A percentile compares a stretch with the other conserved stretches of the same genome.
phyloP scores from a whole-genome alignment of 2,797 vertebrate genomes.

The Eremophila alpestris region DNA sequence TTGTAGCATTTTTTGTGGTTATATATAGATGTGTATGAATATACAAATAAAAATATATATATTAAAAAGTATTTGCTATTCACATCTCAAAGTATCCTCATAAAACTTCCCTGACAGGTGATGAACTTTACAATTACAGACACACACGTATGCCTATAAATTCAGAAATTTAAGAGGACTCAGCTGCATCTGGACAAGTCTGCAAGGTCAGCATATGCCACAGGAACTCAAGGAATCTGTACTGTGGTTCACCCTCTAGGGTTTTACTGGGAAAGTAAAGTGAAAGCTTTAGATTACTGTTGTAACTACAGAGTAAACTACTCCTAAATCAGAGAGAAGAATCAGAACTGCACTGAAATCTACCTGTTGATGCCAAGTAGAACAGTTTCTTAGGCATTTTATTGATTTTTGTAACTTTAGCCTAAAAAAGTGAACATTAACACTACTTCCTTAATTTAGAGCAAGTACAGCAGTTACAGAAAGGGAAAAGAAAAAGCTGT shows the following conservation, averaged over 20 bases:
- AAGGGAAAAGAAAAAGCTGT: not conserved
- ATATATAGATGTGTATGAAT: not conserved
- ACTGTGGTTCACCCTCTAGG: not conserved
- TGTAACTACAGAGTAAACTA: not conserved
- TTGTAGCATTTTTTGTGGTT: not conserved
- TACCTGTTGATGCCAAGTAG: not conserved
- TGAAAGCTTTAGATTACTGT: conserved; percentile 7
- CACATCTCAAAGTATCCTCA: not conserved
- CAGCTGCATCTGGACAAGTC: not conserved
- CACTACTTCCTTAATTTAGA: not conserved
- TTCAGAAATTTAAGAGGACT: conserved; percentile 12
- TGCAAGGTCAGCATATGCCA: conserved; percentile 24
- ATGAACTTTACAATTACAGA: conserved; percentile 7
- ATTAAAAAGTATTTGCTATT: not conserved
- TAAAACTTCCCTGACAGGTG: conserved; percentile 1
- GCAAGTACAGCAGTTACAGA: not conserved
- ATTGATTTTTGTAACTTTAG: not conserved
- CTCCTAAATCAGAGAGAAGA: not conserved
- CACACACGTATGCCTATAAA: not conserved
- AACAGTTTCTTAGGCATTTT: not conserved
- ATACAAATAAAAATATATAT: not conserved
- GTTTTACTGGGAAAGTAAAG: not conserved
- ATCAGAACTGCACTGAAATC: not conserved
- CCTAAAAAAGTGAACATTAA: not conserved
- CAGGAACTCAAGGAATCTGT: not conserved